These are phyloP conservation scores for Lophotis ruficrista DNA, from an alignment of 2,113 vertebrate species.

Conservation along the genomic window DNA sequence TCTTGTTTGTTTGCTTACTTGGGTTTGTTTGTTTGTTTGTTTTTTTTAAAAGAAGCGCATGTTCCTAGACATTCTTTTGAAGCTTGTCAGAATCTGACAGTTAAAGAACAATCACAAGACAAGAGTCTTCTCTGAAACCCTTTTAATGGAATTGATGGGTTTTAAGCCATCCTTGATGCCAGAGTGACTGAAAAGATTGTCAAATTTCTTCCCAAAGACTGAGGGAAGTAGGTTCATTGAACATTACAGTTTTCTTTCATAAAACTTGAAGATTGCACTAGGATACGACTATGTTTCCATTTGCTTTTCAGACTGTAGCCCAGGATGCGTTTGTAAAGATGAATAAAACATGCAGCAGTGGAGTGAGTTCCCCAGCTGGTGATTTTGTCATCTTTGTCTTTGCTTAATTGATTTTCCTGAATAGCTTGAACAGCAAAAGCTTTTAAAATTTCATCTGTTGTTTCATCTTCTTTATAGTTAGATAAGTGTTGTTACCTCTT, in stretches of 20 bases:
- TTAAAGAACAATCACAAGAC: neutral
- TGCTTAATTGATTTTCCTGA: neutral
- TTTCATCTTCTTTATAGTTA: neutral
- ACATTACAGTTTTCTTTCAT: neutral
- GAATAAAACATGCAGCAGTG: neutral
- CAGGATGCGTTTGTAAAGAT: neutral
- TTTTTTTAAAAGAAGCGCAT: neutral
- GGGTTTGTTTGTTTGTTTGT: no score
- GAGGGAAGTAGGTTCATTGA: neutral
- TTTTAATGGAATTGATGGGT: neutral
- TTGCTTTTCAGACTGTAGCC: neutral
- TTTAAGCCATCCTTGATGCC: neutral
- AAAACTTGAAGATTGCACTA: neutral
- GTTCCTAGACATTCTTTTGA: neutral
- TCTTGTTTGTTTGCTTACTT: neutral
- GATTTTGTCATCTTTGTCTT: neutral
- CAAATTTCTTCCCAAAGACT: neutral
- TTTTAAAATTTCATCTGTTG: neutral
- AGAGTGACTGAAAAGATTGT: neutral
- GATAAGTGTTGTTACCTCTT: neutral
- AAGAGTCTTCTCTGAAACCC: neutral
- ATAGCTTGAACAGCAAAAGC: neutral
- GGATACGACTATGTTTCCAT: neutral
- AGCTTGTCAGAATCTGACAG: neutral
- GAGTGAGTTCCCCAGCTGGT: neutral